These are phyloP conservation scores for Turnix velox DNA, from an alignment of 2,113 vertebrate genomes.

Conservation along the genomic window DNA sequence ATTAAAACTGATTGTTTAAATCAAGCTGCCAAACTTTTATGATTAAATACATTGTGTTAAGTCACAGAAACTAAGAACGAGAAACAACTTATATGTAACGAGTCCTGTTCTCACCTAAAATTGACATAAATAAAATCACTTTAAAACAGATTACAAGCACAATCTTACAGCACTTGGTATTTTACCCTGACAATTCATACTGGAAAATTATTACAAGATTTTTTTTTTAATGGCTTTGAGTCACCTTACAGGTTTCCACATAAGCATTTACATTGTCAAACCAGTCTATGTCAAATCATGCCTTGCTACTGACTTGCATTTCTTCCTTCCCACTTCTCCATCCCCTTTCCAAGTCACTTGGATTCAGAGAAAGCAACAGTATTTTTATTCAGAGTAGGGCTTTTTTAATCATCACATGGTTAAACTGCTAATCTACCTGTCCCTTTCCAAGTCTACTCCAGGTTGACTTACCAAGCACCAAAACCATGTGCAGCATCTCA, in stretches of 20 bases:
- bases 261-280: not conserved
- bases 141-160: not conserved
- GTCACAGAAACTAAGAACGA: not conserved
- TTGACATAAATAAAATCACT: not conserved
- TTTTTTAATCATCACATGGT: not conserved
- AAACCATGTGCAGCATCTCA: rapidly evolving
- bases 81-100: not conserved
- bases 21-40: not conserved
- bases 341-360: not conserved
- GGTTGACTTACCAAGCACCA: not conserved
- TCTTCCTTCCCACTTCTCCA: not conserved
- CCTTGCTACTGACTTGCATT: not conserved
- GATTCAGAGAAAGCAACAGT: not conserved
- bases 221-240: not conserved
- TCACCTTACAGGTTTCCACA: not conserved
- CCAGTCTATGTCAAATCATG: not conserved
- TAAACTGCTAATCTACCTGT: not conserved
- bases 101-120: not conserved
- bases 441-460: not conserved
- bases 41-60: not conserved
- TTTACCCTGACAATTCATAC: not conserved
- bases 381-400: not conserved
- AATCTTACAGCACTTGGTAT: not conserved
- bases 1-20: not conserved
- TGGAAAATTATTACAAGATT: not conserved